Base-by-base conservation (phyloP, 2,797 vertebrate genomes). In the Lacerta agilis region DNA sequence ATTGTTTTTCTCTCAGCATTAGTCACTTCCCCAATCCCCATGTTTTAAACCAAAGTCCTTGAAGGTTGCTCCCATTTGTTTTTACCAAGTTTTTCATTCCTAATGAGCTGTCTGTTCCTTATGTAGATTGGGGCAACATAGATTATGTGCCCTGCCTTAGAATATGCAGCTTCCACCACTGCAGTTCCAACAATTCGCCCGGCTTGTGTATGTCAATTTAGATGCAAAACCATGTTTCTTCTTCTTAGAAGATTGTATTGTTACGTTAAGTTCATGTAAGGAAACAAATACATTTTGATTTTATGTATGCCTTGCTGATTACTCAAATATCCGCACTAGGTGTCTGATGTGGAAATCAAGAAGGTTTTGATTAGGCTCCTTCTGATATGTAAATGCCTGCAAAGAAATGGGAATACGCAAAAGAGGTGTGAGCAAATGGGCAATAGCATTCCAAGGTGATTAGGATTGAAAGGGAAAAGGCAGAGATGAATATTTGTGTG, bases 341-440 rank as follows among this genome's bases (percentile, higher is more conserved):
- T 87, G 94, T 93, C 90, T 92, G 94, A 96, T 92, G 64, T 91
- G 95, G 94, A 96, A 97, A 96, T 96, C 93, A 94, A 93, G 88
- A 92, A 90, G 91, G 89, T 94, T 97, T 96, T 97, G 96, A 96
- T 96, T 95, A 96, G 93, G 89, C 93, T 94, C 94, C 69, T 96
- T 96, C 95, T 94, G 95, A 93, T 96, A 96, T 95, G 95, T 95
- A 97, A 96, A 96, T 96, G 91, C 88, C 95, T 96, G 94, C 93
- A 92, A 95, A 95, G 83, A 0, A 92, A 92, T 91, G 88, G 92
- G 79, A 94, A 85, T 76, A 76, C 79, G 85, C 69, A 76, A 87
- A 87, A 87, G 69, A 91, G 82, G 36, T 58, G 79, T 90, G 92
- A 92, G 93, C 95, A 94, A 96, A 93, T 90, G 94, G 92, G 91